Evolutionary conservation across 2,888 invertebrate genomes (phyloP), one percentile per base, ranked within the genome.

Genomic region (Anthrax anthrax): DNA sequence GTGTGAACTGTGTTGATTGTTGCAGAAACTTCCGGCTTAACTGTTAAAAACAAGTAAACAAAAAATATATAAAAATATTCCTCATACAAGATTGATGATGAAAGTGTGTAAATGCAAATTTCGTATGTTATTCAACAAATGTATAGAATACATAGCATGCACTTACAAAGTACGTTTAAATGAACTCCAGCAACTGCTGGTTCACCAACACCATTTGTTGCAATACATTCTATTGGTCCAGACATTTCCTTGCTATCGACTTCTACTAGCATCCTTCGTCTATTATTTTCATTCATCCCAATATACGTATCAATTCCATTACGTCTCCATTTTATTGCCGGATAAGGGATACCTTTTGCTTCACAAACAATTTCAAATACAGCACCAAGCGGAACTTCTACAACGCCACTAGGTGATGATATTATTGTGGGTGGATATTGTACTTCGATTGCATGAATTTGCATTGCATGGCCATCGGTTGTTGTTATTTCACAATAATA

Each of bases 381-480:
- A 29, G 85, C 80, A 0, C 84, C 84, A 42, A 85, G 73, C 44
- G 76, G 75, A 1, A 85, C 79, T 60, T 85, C 83, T 16, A 86
- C 58, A 52, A 76, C 74, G 0, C 85, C 85, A 16, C 75, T 75
- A 13, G 77, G 77, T 0, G 86, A 84, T 0, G 81, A 76, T 37
- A 70, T 70, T 4, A 85, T 75, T 4, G 75, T 75, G 1, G 88
- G 84, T 0, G 85, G 73, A 64, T 79, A 80, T 62, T 84, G 75
- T 4, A 87, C 87, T 73, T 84, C 80, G 52, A 87, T 82, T 18
- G 81, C 76, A 58, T 87, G 84, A 3, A 76, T 72, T 63, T 86
- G 86, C 37, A 74, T 57, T 8, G 60, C 61, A 39, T 62, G 60
- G 37, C 48, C 47, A 38, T 55, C 51, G 12, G 48, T 50, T 37